Conservation (phyloP, 2,888 invertebrate genomes). For the Rhagonycha fulva region DNA sequence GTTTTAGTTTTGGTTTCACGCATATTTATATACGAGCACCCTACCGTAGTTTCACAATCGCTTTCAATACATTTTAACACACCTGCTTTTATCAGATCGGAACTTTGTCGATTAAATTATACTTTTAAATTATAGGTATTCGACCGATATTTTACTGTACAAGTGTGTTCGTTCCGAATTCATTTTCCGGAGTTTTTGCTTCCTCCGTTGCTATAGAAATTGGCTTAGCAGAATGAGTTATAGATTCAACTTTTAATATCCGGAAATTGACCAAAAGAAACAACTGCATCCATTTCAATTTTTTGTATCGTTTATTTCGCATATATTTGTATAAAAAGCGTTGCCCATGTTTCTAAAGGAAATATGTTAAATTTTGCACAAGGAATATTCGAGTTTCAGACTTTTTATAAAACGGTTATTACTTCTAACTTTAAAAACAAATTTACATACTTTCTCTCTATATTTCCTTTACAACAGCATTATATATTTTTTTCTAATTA, state of each 20-base stretch:
- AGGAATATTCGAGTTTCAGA: not conserved
- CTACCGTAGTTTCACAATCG: slow-evolving; percentile 8
- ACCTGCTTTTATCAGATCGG: slow-evolving; percentile 34
- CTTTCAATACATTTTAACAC: slow-evolving; percentile 35
- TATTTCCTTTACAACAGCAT: not conserved
- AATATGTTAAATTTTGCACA: not conserved
- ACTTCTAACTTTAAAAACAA: not conserved
- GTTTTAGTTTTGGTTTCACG: not conserved
- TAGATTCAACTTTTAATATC: slow-evolving; percentile 23
- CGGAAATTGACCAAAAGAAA: slow-evolving; percentile 19
- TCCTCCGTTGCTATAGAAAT: slow-evolving; percentile 11
- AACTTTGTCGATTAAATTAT: slow-evolving; percentile 39
- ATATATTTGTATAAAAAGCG: not conserved
- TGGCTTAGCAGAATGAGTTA: slow-evolving; percentile 20
- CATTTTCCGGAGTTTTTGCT: slow-evolving; percentile 23
- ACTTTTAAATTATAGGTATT: slow-evolving; percentile 37
- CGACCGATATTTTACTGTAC: slow-evolving; percentile 25
- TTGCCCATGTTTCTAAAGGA: not conserved
- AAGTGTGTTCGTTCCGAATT: slow-evolving; percentile 26
- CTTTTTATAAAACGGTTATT: not conserved
- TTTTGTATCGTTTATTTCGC: not conserved
- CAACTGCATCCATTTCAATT: not conserved
- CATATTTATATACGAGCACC: not conserved
- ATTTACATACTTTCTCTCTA: not conserved
- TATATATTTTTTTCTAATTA: not conserved